These are phyloP conservation scores for Allobates femoralis DNA, from an alignment of 2,797 vertebrate genomes.

Conservation along the genomic window DNA sequence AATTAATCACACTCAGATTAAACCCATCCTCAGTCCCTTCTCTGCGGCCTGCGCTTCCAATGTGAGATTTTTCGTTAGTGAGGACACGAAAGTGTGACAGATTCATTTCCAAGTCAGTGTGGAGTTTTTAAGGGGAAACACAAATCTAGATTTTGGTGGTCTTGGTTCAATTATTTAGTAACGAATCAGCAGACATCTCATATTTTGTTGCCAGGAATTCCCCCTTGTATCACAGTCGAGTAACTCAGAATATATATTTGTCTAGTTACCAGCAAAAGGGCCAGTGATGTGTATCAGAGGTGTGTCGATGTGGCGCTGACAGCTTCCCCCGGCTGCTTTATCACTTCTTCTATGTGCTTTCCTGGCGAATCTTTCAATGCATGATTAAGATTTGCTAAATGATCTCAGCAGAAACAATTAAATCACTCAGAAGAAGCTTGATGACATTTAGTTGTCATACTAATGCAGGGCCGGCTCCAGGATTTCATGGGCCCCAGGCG, in stretches of 20 bases:
- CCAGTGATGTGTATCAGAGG: conserved; percentile 6
- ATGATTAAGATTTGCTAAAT: background rate
- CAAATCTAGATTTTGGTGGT: conserved; percentile 74
- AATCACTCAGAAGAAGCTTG: background rate
- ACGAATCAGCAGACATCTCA: conserved; percentile 80
- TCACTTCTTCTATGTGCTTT: background rate
- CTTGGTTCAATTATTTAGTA: conserved; percentile 79
- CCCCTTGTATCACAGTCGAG: conserved; percentile 78
- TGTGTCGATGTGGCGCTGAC: background rate
- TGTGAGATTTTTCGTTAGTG: conserved; percentile 74
- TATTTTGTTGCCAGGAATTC: conserved; percentile 76
- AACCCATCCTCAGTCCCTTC: conserved; percentile 75
- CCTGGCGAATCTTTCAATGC: background rate
- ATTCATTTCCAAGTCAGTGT: conserved; percentile 75
- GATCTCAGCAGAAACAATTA: background rate
- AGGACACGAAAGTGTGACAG: conserved; percentile 74
- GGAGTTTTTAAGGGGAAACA: conserved; percentile 72
- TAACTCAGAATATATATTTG: conserved; percentile 90
- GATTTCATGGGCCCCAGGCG: too few species aligned
- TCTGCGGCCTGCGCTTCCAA: conserved; percentile 72
- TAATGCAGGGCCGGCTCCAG: too few species aligned
- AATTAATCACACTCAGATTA: conserved; percentile 89
- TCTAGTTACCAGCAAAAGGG: conserved; percentile 49
- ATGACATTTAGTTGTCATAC: conserved; percentile 1
- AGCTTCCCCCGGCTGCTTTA: background rate